Percentiles rank a stretch among this genome's conserved stretches.
These are phyloP conservation scores for Zoanthus sociatus DNA, from an alignment of 92 coral and sea anemone species.

Conservation along the genomic window DNA sequence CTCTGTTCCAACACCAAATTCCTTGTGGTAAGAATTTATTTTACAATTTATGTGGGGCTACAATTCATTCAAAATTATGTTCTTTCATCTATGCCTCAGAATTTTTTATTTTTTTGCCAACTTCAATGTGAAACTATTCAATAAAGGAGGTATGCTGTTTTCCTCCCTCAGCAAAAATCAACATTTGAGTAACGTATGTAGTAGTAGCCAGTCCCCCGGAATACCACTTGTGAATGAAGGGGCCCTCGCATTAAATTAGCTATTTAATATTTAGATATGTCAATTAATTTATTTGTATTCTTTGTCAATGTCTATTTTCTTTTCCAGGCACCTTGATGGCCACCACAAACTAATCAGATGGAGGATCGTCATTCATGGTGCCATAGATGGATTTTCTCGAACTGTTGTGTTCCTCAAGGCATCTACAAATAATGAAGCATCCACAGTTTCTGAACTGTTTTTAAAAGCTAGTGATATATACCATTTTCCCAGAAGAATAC, in stretches of 20 bases:
- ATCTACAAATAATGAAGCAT: constrained; percentile 3
- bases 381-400: constrained; percentile 51
- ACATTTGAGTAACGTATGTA: no score
- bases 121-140: neutral
- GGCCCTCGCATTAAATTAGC: neutral
- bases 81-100: no score
- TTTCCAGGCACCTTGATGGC: constrained; percentile 8
- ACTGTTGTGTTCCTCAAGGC: constrained; percentile 32
- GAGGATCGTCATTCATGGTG: constrained; percentile 54
- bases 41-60: no score
- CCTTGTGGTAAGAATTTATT: no score
- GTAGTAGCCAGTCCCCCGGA: no score
- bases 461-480: neutral
- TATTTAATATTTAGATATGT: no score
- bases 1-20: no score
- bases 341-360: constrained; percentile 28
- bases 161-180: neutral
- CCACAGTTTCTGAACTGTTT: neutral
- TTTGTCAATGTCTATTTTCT: neutral
- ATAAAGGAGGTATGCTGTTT: neutral
- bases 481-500: neutral
- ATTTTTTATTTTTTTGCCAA: no score
- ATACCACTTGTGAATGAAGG: neutral
- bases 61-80: no score
- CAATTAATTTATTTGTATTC: neutral